phyloP scores from a whole-genome alignment of 2,797 vertebrate species.

The Alca torda region DNA sequence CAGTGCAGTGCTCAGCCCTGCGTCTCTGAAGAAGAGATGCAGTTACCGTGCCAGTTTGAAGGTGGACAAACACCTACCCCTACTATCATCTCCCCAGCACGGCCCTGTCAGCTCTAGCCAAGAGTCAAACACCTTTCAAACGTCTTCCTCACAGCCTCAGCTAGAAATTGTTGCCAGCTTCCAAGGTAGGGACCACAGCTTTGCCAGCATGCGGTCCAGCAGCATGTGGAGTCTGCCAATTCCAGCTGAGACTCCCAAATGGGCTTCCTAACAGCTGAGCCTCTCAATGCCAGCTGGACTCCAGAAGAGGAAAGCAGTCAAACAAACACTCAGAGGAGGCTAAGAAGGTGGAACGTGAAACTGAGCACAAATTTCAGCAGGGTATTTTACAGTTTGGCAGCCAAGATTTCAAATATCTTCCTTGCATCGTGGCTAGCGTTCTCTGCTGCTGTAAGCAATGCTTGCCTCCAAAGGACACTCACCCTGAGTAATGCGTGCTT shows the following conservation, averaged over 20 bases:
- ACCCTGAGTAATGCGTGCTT: not conserved
- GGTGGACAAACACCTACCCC: not conserved
- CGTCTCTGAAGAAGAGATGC: not conserved
- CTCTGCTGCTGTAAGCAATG: not conserved
- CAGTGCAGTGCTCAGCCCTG: not conserved
- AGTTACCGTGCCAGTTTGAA: rapidly evolving
- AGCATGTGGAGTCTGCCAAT: not conserved
- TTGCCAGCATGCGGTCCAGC: not conserved
- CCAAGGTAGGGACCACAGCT: not conserved
- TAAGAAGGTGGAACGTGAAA: not conserved
- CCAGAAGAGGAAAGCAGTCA: conserved; percentile 12
- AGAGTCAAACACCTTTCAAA: not conserved
- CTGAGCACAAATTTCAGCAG: not conserved
- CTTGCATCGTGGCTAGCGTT: not conserved
- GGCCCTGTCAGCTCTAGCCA: not conserved
- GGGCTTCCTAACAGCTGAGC: conserved; percentile 7
- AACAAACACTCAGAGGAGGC: not conserved
- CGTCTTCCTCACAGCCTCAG: not conserved
- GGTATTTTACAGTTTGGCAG: not conserved
- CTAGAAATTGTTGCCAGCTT: not conserved
- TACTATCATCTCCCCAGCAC: not conserved
- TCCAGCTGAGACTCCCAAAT: conserved; percentile 3
- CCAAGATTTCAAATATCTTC: not conserved
- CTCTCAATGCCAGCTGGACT: conserved; percentile 10
- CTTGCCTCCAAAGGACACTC: not conserved